phyloP scores from a whole-genome alignment of 1,140 invertebrate species.

The Colletes latitarsis region DNA sequence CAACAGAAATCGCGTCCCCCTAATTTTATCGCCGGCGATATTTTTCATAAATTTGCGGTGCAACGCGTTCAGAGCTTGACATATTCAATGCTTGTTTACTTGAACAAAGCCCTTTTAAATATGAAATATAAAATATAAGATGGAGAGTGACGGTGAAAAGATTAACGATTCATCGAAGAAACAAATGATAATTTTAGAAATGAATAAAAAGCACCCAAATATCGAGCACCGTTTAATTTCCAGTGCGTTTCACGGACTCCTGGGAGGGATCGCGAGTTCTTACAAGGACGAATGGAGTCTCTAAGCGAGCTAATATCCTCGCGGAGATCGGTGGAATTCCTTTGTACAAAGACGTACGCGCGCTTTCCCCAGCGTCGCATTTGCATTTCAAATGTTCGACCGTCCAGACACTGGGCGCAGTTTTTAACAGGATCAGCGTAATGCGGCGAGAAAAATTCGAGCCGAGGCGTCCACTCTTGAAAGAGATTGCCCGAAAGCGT shows the following conservation, averaged over 20 bases:
- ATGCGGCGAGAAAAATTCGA: conserved; percentile 12
- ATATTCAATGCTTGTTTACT: too few relatives aligned
- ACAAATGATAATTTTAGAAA: too few relatives aligned
- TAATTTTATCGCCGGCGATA: too few relatives aligned
- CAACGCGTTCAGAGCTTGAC: too few relatives aligned
- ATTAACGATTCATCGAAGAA: too few relatives aligned
- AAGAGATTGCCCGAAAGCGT: conserved; percentile 4
- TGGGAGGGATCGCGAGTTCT: not conserved
- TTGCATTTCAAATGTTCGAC: not conserved
- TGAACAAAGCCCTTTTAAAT: too few relatives aligned
- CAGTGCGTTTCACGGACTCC: not conserved
- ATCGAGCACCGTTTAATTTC: too few relatives aligned
- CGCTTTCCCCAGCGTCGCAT: not conserved
- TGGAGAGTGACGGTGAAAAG: too few relatives aligned
- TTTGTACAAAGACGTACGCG: not conserved
- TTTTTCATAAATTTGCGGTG: too few relatives aligned
- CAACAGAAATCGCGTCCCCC: too few relatives aligned
- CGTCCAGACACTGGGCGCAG: not conserved
- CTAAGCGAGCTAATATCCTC: not conserved
- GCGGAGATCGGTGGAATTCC: not conserved
- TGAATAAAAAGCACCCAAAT: too few relatives aligned
- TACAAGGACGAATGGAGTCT: not conserved
- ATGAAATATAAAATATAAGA: too few relatives aligned
- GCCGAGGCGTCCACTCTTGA: not conserved
- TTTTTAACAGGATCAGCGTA: conserved; percentile 34